These are phyloP conservation scores for Leptinotarsa undecemlineata DNA, from an alignment of 1,140 invertebrate species.

Conservation along the genomic window DNA sequence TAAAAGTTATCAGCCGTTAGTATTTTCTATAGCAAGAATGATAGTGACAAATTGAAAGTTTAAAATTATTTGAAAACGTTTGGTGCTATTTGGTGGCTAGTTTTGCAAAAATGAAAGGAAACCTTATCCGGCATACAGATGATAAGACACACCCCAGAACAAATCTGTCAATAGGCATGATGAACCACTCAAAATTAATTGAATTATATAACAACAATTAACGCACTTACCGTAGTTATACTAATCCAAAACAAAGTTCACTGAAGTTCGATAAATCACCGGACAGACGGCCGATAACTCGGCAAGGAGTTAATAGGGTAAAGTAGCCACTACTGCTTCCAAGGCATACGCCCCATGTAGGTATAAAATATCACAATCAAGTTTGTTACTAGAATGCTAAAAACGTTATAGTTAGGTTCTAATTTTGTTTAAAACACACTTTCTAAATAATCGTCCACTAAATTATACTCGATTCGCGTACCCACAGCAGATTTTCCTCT, in stretches of 20 bases:
- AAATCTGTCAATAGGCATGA: slow-evolving; percentile 2
- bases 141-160: slow-evolving; percentile 46
- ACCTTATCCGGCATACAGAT: slow-evolving; percentile 20
- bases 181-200: background rate
- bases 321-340: slow-evolving; percentile 37
- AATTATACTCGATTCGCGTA: slow-evolving; percentile 38
- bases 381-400: slow-evolving; percentile 11
- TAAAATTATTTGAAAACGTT: no score
- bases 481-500: slow-evolving; percentile 37
- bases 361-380: slow-evolving; percentile 18
- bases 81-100: no score
- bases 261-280: slow-evolving; percentile 22
- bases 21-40: no score
- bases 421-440: slow-evolving; percentile 28
- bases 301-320: slow-evolving; percentile 18
- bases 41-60: no score
- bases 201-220: slow-evolving; percentile 7
- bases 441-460: slow-evolving; percentile 29
- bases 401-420: slow-evolving; percentile 2
- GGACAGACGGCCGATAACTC: slow-evolving; percentile 22
- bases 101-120: no score
- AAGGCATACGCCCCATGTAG: slow-evolving; percentile 49
- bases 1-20: no score
- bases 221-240: slow-evolving; percentile 35
- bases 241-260: slow-evolving; percentile 27